phyloP scores from a whole-genome alignment of 2,113 vertebrate genomes.

The Dipodomys ordii region DNA sequence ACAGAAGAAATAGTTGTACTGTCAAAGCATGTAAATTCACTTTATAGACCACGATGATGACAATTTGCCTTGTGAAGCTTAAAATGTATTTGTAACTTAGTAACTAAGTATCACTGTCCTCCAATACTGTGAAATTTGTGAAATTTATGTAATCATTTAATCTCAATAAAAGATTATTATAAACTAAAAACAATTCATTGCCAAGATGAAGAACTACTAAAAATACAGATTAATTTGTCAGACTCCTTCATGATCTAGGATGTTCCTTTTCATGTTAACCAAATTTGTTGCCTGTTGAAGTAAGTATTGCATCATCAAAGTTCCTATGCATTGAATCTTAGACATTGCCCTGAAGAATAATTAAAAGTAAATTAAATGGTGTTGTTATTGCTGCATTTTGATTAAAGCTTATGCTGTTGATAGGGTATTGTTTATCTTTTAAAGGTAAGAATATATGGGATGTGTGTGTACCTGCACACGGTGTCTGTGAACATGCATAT shows the following conservation, averaged over 20 bases:
- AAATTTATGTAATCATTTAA: no score
- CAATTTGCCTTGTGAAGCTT: no score
- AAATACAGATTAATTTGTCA: constrained; percentile 1
- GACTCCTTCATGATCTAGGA: not conserved
- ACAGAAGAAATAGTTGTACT: no score
- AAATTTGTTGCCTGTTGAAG: constrained; percentile 10
- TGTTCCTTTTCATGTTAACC: constrained; percentile 30
- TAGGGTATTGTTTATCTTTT: constrained; percentile 12
- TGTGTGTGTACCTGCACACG: not conserved
- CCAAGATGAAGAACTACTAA: not conserved
- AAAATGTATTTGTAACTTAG: no score
- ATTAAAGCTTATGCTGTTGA: constrained; percentile 3
- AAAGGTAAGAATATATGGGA: not conserved
- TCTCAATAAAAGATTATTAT: no score
- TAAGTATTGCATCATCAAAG: not conserved
- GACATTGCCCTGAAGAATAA: not conserved
- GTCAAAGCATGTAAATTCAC: no score
- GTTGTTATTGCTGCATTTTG: not conserved
- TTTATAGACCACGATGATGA: no score
- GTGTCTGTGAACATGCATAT: not conserved
- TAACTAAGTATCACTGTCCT: no score
- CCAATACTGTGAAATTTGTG: no score
- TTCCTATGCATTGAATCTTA: constrained; percentile 27
- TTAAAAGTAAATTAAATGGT: not conserved
- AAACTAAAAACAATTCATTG: no score